Percentiles rank a stretch among this genome's conserved stretches.
Conservation (phyloP, 2,113 vertebrate species). For the Stigmatopora argus region DNA sequence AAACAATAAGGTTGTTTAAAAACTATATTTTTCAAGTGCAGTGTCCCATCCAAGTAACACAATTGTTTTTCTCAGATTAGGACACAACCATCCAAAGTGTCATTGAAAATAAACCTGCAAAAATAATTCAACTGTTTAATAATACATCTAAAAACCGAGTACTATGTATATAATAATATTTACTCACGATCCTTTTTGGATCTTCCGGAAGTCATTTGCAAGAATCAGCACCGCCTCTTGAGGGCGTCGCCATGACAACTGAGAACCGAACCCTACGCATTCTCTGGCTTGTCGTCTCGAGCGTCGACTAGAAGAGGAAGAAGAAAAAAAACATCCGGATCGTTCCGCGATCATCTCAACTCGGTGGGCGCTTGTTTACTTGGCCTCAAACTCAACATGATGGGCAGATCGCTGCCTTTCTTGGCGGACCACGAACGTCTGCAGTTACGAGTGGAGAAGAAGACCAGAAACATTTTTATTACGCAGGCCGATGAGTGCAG, state of each 20-base stretch:
- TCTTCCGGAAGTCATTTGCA: slow-evolving; percentile 10
- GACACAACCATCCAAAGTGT: too few species aligned
- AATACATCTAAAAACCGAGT: too few species aligned
- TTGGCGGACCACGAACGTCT: slow-evolving; percentile 47
- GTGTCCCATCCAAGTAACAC: too few species aligned
- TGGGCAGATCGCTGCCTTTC: slow-evolving; percentile 28
- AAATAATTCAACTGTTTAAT: too few species aligned
- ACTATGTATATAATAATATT: too few species aligned
- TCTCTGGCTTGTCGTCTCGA: slow-evolving; percentile 42
- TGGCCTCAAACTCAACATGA: slow-evolving; percentile 40
- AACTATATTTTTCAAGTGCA: too few species aligned
- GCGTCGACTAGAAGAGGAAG: slow-evolving; percentile 41
- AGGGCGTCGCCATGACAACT: slow-evolving; percentile 57
- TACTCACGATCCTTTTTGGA: neutral
- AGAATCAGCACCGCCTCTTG: slow-evolving; percentile 29
- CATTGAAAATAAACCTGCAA: too few species aligned
- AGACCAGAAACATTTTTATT: slow-evolving; percentile 68
- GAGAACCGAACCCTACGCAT: slow-evolving; percentile 41
- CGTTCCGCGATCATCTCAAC: slow-evolving; percentile 13
- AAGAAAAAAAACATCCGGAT: slow-evolving; percentile 40
- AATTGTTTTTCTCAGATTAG: too few species aligned
- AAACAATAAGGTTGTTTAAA: too few species aligned
- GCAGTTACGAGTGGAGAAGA: slow-evolving; percentile 59
- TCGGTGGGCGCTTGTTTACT: slow-evolving; percentile 10
- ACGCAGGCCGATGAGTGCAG: slow-evolving; percentile 66